Evolutionary conservation across 2,113 vertebrate species (phyloP), one percentile per base, ranked within the genome.

Genomic region (Recurvirostra avosetta): DNA sequence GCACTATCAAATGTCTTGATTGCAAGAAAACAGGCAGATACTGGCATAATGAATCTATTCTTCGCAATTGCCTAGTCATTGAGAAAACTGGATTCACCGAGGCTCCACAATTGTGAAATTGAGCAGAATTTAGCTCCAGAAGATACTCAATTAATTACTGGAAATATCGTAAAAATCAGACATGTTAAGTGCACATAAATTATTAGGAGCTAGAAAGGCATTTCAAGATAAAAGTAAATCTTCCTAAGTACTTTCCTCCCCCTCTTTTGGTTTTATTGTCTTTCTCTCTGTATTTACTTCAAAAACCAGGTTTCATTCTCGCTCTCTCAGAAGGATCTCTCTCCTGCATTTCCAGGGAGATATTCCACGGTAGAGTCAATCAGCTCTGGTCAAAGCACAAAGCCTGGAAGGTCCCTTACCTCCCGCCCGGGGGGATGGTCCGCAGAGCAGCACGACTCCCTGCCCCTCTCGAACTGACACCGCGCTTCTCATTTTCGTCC

Each of bases 381-480:
- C 19, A 9, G 5, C n/a, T 26, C 41, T 2, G 12, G 40, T 2
- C 9, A 11, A 18, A 58, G 71, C 29, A 19, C 1, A 1, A 4
- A 75, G 52, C 49, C 70, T 23, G 19, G 52, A 36, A 36, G 20
- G 73, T 45, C 86, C 72, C 98, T 98, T 98, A 99, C 99, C 99
- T 98, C 98, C 99, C 1, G 99, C 98, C 94, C 99, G 98, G 18
- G 98, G 96, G 0, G 99, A 97, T 5, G 98, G 98, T 25, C 99
- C 99, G 3, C 99, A 99, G 55, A 99, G 95, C 89, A 99, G 97
- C 94, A 99, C 99, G 2, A 99, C 99, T 4, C 99, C 99, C 97
- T 99, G 99, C 55, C 99, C 99, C 94, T 99, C 99, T 2, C 99
- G 98, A 58, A 99, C 99, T 1, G 99, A 99, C 59, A 99, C 99